Percentiles rank a stretch among this genome's conserved stretches.
These are phyloP conservation scores for Drosophila navojoa DNA, from an alignment of 1,140 invertebrate genomes.

Conservation along the genomic window DNA sequence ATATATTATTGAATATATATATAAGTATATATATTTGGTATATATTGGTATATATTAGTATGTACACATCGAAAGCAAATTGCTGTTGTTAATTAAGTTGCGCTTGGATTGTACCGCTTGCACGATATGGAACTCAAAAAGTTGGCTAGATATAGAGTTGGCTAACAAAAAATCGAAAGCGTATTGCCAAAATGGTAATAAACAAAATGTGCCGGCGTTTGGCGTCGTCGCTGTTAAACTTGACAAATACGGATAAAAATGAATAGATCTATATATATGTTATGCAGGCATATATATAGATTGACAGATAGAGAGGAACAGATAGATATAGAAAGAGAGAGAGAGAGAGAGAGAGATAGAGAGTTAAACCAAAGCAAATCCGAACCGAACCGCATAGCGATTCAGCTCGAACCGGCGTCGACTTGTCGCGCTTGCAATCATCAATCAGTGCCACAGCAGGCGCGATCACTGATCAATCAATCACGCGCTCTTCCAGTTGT, in stretches of 20 bases:
- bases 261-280: slow-evolving; percentile 33
- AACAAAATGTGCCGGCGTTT: slow-evolving; percentile 81
- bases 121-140: slow-evolving; percentile 36
- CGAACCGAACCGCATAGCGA: slow-evolving; percentile 34
- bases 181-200: slow-evolving; percentile 74
- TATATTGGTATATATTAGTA: slow-evolving; percentile 53
- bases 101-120: slow-evolving; percentile 39
- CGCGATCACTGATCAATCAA: slow-evolving; percentile 35
- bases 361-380: slow-evolving; percentile 67
- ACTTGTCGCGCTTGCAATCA: not conserved
- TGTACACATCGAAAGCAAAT: slow-evolving; percentile 75
- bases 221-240: slow-evolving; percentile 81
- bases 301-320: not conserved
- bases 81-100: slow-evolving; percentile 47
- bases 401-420: not conserved
- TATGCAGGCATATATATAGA: slow-evolving; percentile 2
- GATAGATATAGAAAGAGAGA: not conserved
- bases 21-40: not conserved
- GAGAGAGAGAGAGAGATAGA: slow-evolving; percentile 1
- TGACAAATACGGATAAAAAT: slow-evolving; percentile 60
- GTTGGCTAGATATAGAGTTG: slow-evolving; percentile 46
- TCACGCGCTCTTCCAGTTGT: slow-evolving; percentile 35
- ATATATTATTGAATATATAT: slow-evolving; percentile 5
- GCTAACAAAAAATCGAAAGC: slow-evolving; percentile 76
- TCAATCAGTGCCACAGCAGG: slow-evolving; percentile 27